These are phyloP conservation scores for Rhinatrema bivittatum DNA, from an alignment of 2,797 vertebrate species.

Conservation along the genomic window DNA sequence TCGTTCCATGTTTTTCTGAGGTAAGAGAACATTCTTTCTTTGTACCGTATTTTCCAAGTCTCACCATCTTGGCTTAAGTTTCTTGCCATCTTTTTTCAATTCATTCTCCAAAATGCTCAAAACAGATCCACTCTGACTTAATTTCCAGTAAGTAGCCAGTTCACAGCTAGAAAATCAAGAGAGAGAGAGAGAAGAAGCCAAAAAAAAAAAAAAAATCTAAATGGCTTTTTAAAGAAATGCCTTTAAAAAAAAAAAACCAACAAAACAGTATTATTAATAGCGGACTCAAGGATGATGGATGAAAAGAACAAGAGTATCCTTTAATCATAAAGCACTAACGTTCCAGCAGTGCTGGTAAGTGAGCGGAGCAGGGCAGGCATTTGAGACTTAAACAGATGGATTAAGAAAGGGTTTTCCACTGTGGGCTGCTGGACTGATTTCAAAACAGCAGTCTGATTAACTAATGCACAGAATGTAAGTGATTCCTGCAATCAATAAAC, in stretches of 20 bases:
- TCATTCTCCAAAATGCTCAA: conserved; percentile 26
- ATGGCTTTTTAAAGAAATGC: conserved; percentile 19
- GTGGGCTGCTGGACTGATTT: conserved; percentile 49
- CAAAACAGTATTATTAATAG: conserved; percentile 43
- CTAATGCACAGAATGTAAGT: conserved; percentile 50
- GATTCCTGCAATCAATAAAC: conserved; percentile 46
- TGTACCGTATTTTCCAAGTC: background rate
- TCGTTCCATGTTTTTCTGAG: background rate
- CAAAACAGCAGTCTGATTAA: conserved; percentile 52
- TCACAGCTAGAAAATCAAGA: conserved; percentile 17
- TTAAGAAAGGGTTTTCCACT: conserved; percentile 49
- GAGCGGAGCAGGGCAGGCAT: conserved; percentile 45
- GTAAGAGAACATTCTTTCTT: background rate
- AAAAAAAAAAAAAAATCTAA: conserved; percentile 18
- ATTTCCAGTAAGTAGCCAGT: conserved; percentile 22
- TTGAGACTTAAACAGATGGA: conserved; percentile 53
- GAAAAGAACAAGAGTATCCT: conserved; percentile 49
- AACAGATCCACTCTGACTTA: conserved; percentile 5
- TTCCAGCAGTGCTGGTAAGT: conserved; percentile 44
- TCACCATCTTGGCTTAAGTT: conserved; percentile 21
- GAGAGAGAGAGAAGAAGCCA: background rate
- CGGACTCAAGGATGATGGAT: conserved; percentile 45
- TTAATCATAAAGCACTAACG: conserved; percentile 52
- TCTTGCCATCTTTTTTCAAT: conserved; percentile 24
- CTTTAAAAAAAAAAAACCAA: background rate